Evolutionary conservation across 2,797 vertebrate species (phyloP).

Genomic region (Heliangelus exortis): DNA sequence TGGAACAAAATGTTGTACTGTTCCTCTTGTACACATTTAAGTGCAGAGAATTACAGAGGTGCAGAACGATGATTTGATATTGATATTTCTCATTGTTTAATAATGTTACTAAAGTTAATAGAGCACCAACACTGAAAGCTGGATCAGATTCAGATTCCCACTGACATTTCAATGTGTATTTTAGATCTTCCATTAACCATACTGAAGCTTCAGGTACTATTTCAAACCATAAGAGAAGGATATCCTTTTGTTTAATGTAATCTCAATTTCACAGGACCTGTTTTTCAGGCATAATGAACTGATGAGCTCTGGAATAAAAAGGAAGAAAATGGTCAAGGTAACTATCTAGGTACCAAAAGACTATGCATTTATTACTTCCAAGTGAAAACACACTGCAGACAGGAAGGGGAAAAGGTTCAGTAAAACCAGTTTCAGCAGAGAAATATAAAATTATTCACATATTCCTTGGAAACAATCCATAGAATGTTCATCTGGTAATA

Average conservation of each 20-base stretch:
- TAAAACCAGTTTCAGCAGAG: constrained; percentile 3
- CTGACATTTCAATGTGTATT: not conserved
- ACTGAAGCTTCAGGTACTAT: not conserved
- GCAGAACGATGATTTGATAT: not conserved
- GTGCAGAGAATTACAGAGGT: not conserved
- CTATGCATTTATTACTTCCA: constrained; percentile 1
- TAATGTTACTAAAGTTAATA: not conserved
- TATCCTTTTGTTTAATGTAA: not conserved
- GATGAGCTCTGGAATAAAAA: not conserved
- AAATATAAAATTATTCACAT: constrained; percentile 47
- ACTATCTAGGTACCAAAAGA: not conserved
- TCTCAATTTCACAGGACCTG: not conserved
- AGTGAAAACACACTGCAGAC: not conserved
- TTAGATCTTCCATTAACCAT: not conserved
- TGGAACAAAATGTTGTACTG: not conserved
- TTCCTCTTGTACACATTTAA: not conserved
- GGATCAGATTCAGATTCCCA: not conserved
- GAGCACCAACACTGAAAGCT: not conserved
- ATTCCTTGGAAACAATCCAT: constrained; percentile 24
- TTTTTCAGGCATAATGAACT: not conserved
- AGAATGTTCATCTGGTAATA: not conserved
- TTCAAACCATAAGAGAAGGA: not conserved
- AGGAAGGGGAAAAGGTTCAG: not conserved
- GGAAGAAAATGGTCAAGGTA: not conserved
- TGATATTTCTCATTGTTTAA: not conserved